Percentiles rank a stretch among this genome's conserved stretches.
phyloP scores from a whole-genome alignment of 2,113 vertebrate genomes.

The Equus przewalskii region DNA sequence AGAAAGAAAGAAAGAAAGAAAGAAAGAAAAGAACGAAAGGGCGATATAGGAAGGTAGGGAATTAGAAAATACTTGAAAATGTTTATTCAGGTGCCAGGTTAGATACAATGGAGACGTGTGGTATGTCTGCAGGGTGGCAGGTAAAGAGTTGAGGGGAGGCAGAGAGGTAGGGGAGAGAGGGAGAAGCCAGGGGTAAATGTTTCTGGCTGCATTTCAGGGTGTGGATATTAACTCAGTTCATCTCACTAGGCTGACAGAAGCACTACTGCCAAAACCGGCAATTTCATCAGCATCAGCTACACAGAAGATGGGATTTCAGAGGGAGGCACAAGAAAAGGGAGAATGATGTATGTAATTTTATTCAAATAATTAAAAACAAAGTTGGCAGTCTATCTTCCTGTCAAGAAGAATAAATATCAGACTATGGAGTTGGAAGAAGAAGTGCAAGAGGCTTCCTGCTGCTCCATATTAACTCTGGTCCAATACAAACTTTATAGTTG shows the following conservation, averaged over 20 bases:
- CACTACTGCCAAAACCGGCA: constrained; percentile 71
- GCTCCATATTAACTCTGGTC: constrained; percentile 69
- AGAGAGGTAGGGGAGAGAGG: not conserved
- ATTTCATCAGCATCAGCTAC: constrained; percentile 76
- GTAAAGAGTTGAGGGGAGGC: constrained; percentile 15
- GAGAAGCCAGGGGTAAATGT: constrained; percentile 73
- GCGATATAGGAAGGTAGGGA: constrained; percentile 82
- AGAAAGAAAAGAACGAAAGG: not conserved
- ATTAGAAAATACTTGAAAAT: constrained; percentile 86
- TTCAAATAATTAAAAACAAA: constrained; percentile 82
- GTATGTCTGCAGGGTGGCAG: constrained; percentile 70
- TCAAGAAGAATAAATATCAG: constrained; percentile 72
- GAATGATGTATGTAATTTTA: constrained; percentile 74
- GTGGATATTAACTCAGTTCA: constrained; percentile 78
- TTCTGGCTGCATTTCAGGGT: constrained; percentile 82
- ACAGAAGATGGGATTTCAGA: constrained; percentile 74
- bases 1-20: not conserved
- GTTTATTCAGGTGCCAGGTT: constrained; percentile 87
- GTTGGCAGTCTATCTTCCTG: constrained; percentile 76
- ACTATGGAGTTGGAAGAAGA: constrained; percentile 62
- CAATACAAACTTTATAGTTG: constrained; percentile 71
- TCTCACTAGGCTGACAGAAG: constrained; percentile 79
- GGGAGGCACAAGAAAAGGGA: constrained; percentile 73
- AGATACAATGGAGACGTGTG: constrained; percentile 53
- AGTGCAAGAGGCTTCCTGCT: constrained; percentile 74